phyloP scores from a whole-genome alignment of 2,113 vertebrate genomes.

The Chitala chitala region DNA sequence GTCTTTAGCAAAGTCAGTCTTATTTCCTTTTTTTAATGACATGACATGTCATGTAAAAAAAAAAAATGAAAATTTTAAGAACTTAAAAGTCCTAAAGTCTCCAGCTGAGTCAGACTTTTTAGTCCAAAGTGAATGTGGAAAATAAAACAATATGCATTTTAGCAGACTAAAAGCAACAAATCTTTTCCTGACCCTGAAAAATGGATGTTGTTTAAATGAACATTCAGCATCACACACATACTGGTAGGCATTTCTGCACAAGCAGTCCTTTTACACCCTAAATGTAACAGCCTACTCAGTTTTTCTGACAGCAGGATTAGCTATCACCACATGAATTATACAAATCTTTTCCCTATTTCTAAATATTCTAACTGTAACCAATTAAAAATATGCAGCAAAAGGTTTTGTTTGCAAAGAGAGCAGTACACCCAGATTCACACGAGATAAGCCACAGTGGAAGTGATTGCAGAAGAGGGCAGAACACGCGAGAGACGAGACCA shows the following conservation, averaged over 20 bases:
- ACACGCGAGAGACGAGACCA: too few relatives aligned
- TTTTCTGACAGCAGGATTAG: slow-evolving; percentile 4
- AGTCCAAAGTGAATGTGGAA: neutral
- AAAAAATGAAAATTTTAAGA: too few relatives aligned
- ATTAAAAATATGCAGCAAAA: neutral
- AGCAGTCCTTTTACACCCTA: neutral
- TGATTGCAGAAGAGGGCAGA: too few relatives aligned
- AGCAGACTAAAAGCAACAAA: neutral
- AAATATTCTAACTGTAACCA: slow-evolving; percentile 14
- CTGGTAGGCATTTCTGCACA: too few relatives aligned
- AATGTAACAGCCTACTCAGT: neutral
- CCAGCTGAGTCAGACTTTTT: neutral
- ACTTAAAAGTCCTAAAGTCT: neutral
- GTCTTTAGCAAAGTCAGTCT: too few relatives aligned
- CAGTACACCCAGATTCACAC: neutral
- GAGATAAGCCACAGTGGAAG: too few relatives aligned
- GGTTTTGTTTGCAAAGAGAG: neutral
- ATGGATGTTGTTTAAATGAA: neutral
- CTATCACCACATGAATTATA: neutral
- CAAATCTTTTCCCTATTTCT: neutral
- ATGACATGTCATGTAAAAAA: too few relatives aligned
- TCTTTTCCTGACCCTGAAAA: neutral
- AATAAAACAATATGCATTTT: slow-evolving; percentile 12
- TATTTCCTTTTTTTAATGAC: too few relatives aligned
- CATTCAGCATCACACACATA: neutral